Evolutionary conservation across 2,113 vertebrate species (phyloP).

Genomic region (Rhinolophus sinicus): DNA sequence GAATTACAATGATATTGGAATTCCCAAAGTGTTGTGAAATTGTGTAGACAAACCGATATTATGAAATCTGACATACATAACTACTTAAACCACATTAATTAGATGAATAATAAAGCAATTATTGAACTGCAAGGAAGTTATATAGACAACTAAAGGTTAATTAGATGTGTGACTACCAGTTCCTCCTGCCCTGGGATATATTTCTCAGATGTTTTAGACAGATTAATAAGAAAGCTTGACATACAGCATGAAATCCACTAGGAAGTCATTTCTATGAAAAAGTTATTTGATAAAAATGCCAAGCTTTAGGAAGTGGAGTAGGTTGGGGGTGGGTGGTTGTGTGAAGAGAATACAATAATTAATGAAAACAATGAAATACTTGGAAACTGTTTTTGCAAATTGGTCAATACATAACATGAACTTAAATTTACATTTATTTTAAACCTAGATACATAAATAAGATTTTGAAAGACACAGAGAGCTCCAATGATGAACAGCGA

Average conservation of each 20-base stretch:
- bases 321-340: accelerated
- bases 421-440: slow-evolving; percentile 27
- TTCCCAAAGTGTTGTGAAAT: slow-evolving; percentile 50
- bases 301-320: not conserved
- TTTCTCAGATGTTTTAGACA: slow-evolving; percentile 37
- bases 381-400: not conserved
- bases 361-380: not conserved
- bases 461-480: not conserved
- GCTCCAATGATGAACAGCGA: not conserved
- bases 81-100: slow-evolving; percentile 68
- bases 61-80: slow-evolving; percentile 72
- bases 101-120: slow-evolving; percentile 58
- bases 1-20: not conserved
- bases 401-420: not conserved
- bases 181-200: slow-evolving; percentile 50
- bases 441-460: not conserved
- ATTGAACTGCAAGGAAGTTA: slow-evolving; percentile 46
- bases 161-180: slow-evolving; percentile 56
- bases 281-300: not conserved
- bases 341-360: not conserved
- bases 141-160: slow-evolving; percentile 73
- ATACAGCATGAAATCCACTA: slow-evolving; percentile 2
- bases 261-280: slow-evolving; percentile 46
- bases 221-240: slow-evolving; percentile 41
- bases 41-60: slow-evolving; percentile 54